Evolutionary conservation across 2,113 vertebrate genomes (phyloP).

Genomic region (Hypomesus transpacificus): DNA sequence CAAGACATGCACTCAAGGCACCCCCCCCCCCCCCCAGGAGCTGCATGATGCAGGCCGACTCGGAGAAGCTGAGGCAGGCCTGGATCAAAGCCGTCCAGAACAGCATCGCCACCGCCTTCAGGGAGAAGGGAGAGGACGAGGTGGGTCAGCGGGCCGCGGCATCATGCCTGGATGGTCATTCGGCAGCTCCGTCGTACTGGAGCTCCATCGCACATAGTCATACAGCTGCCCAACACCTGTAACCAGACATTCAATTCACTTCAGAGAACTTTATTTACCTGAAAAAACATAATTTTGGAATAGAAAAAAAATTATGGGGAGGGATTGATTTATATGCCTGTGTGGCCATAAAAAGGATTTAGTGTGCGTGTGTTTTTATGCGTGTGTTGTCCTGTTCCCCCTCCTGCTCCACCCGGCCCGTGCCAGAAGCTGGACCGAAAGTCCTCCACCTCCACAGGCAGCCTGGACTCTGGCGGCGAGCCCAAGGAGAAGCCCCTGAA

Average conservation of each 20-base stretch:
- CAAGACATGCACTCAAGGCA: neutral
- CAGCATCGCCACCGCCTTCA: constrained; percentile 95
- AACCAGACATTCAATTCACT: too few species aligned
- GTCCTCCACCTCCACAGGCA: constrained; percentile 84
- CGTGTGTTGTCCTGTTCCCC: too few species aligned
- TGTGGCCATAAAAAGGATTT: too few species aligned
- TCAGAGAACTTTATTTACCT: neutral
- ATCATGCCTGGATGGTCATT: too few species aligned
- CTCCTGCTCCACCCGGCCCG: constrained; percentile 12
- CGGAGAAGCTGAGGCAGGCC: constrained; percentile 90
- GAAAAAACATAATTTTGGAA: neutral
- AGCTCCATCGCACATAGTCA: too few species aligned
- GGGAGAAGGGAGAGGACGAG: constrained; percentile 90
- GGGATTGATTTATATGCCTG: too few species aligned
- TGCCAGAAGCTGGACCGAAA: constrained; percentile 87
- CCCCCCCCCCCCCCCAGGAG: constrained; percentile 74
- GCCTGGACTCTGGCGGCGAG: constrained; percentile 84
- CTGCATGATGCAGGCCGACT: constrained; percentile 97
- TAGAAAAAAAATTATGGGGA: too few species aligned
- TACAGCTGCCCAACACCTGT: too few species aligned
- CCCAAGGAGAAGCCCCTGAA: constrained; percentile 86
- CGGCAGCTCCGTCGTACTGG: too few species aligned
- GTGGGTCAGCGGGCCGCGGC: constrained; percentile 55
- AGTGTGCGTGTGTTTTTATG: neutral
- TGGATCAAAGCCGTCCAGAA: constrained; percentile 98